Percentiles rank a stretch among this genome's conserved stretches.
phyloP scores from a whole-genome alignment of 2,113 vertebrate genomes.

The Microcebus lehilahytsara region DNA sequence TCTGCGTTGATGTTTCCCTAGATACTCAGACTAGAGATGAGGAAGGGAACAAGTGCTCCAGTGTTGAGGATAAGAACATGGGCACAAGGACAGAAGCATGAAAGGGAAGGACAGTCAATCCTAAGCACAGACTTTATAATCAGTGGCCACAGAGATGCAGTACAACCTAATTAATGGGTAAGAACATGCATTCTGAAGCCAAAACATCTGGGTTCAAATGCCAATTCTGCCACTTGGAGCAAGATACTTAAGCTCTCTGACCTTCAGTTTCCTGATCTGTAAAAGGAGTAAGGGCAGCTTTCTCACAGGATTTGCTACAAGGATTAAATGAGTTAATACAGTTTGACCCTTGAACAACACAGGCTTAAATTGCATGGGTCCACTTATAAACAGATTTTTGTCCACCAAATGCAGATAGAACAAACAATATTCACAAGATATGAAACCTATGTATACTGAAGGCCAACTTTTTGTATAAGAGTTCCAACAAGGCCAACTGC shows the following conservation, averaged over 20 bases:
- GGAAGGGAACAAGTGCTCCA: not conserved
- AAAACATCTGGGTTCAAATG: not conserved
- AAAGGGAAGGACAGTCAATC: accelerated
- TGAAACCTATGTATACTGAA: not conserved
- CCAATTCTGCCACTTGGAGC: not conserved
- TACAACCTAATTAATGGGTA: accelerated
- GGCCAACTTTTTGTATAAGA: not conserved
- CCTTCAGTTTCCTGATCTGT: not conserved
- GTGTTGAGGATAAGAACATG: not conserved
- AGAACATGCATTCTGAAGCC: not conserved
- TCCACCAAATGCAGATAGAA: not conserved
- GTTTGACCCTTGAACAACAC: not conserved
- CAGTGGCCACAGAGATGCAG: not conserved
- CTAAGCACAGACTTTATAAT: not conserved
- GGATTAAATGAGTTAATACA: not conserved
- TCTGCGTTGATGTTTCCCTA: not conserved
- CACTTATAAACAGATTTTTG: not conserved
- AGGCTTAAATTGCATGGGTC: not conserved
- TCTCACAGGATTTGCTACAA: not conserved
- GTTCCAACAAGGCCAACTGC: not conserved
- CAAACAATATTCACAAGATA: not conserved
- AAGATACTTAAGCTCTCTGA: not conserved
- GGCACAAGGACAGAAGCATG: not conserved
- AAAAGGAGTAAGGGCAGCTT: not conserved
- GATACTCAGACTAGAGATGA: not conserved